Evolutionary conservation across 2,888 invertebrate genomes (phyloP), one percentile per base, ranked within the genome.

Genomic region (Auanema sp.): DNA sequence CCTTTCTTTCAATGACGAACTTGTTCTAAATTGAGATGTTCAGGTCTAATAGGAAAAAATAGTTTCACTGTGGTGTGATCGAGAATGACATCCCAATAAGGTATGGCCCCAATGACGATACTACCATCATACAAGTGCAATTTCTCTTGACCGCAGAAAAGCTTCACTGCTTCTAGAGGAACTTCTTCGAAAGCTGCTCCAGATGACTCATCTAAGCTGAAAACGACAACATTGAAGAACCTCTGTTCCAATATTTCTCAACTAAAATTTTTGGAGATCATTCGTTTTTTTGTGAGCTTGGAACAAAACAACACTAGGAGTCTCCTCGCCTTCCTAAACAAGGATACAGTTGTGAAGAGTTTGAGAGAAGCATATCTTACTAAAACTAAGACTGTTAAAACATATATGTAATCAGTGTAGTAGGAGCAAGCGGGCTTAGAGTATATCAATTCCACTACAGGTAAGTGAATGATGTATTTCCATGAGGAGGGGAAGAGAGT

Each of bases 61-160:
- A 16, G 11, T 50, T 1, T 50, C 10, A 50, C 21, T 8, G 33
- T 47, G 1, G 50, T 23, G 11, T 16, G 12, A n/a, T n/a, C 50
- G 1, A 23, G 21, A 23, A 2, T n/a, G 50, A n/a, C 1, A 23
- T 50, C 12, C 11, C 12, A 50, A 50, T 50, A n/a, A n/a, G 12
- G 50, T 2, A 12, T 47, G 16, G 44, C 18, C 14, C 57, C 62
- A 25, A 57, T 62, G 4, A 62, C 51, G 3, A 62, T 57, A 16
- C 57, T 53, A 14, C 62, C 33, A n/a, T 62, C 62, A 41, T 57
- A 62, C 11, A 62, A 23, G 23, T 62, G 56, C n/a, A 62, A 23
- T 2, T 57, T 52, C 1, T 14, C 25, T 16, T 25, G n/a, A 5
- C 62, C 62, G 18, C 33, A 47, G 6, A 23, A 33, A 0, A 62